Percentiles rank a stretch among this genome's conserved stretches.
Conservation (phyloP, 2,888 invertebrate species). For the Julus scandinavius region DNA sequence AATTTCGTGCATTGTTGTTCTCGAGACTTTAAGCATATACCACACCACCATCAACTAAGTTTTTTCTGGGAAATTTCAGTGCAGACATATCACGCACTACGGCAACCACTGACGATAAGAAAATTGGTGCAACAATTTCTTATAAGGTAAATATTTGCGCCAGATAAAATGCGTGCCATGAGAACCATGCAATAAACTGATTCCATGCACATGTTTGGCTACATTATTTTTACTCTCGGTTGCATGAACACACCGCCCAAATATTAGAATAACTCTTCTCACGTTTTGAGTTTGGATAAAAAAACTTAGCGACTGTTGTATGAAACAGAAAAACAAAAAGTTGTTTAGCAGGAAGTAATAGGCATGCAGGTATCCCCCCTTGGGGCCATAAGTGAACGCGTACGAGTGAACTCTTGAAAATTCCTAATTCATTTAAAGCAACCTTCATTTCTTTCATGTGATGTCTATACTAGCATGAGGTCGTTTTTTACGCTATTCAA, state of each 20-base stretch:
- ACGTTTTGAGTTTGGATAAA: background rate
- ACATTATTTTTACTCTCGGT: background rate
- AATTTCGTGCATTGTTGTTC: background rate
- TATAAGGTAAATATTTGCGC: background rate
- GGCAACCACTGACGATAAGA: background rate
- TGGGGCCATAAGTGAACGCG: background rate
- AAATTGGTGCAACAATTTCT: constrained; percentile 3
- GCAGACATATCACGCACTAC: background rate
- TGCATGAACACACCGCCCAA: background rate
- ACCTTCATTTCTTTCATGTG: constrained; percentile 14
- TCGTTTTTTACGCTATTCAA: constrained; percentile 2
- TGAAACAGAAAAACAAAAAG: background rate
- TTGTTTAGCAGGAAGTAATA: background rate
- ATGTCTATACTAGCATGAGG: background rate
- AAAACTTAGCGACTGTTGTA: background rate
- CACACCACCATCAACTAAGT: background rate
- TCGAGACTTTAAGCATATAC: background rate
- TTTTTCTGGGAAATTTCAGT: background rate
- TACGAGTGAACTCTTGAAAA: constrained; percentile 10
- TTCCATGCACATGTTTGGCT: background rate
- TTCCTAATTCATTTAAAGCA: constrained; percentile 27
- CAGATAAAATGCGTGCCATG: background rate
- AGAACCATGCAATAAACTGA: background rate
- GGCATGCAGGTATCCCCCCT: background rate
- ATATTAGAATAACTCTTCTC: background rate